phyloP scores from a whole-genome alignment of 2,888 invertebrate species.

The Drosophila macrospina region DNA sequence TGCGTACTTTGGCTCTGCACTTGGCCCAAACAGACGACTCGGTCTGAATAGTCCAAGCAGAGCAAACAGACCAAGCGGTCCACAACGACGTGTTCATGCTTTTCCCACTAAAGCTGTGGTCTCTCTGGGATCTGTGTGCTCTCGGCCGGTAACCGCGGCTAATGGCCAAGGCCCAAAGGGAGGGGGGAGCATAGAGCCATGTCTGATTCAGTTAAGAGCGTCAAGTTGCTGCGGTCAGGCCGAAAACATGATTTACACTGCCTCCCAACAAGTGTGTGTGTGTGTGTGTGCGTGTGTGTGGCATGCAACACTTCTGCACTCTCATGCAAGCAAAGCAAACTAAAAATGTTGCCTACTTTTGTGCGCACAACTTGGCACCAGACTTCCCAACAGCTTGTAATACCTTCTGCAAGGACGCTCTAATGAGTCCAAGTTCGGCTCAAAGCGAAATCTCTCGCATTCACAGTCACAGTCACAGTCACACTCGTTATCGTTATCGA shows the following conservation, averaged over 20 bases:
- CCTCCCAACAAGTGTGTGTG: slow-evolving; percentile 3
- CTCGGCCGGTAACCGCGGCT: slow-evolving; percentile 31
- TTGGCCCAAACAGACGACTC: slow-evolving; percentile 10
- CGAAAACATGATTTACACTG: slow-evolving; percentile 34
- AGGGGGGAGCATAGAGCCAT: not conserved
- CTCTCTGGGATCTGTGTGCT: not conserved
- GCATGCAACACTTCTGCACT: not conserved
- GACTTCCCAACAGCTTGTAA: not conserved
- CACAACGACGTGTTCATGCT: slow-evolving; percentile 33
- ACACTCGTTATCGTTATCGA: not conserved
- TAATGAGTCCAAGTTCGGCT: slow-evolving; percentile 3
- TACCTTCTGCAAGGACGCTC: not conserved
- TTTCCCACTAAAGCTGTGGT: not conserved
- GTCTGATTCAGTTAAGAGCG: slow-evolving; percentile 2
- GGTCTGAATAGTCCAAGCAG: slow-evolving; percentile 17
- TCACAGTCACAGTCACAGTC: not conserved
- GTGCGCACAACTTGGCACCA: not conserved
- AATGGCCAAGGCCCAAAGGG: slow-evolving; percentile 32
- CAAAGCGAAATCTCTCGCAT: not conserved
- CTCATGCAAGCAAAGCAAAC: not conserved
- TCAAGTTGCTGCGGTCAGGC: slow-evolving; percentile 40
- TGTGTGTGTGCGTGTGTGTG: not conserved
- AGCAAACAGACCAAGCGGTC: no score
- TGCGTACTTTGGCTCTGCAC: slow-evolving; percentile 15
- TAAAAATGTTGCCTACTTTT: slow-evolving; percentile 12